A percentile compares a stretch with the other conserved stretches of the same genome.
Evolutionary conservation across 1,140 invertebrate species (phyloP).

Genomic region (Nylanderia fulva): DNA sequence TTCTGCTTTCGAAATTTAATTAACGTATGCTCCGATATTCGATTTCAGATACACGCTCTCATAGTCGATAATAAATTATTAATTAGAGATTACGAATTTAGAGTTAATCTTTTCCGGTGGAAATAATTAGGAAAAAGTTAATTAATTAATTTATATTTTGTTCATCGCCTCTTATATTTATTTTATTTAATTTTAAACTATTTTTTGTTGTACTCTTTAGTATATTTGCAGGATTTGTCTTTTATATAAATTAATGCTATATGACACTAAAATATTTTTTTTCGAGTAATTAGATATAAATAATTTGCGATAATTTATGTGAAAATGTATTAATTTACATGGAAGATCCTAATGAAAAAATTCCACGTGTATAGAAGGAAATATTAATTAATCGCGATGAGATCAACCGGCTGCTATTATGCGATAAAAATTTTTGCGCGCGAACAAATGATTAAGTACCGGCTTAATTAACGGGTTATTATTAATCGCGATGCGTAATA

Average conservation of each 20-base stretch:
- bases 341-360: too few relatives aligned
- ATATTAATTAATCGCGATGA: constrained; percentile 13
- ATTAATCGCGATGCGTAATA: not conserved
- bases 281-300: too few relatives aligned
- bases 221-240: too few relatives aligned
- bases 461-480: not conserved
- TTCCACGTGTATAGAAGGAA: not conserved
- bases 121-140: not conserved
- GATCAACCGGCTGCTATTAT: not conserved
- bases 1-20: not conserved
- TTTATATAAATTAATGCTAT: too few relatives aligned
- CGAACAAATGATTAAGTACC: not conserved
- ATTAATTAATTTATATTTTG: too few relatives aligned
- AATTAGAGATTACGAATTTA: not conserved
- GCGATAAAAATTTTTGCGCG: not conserved
- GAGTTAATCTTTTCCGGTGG: not conserved
- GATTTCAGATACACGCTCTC: not conserved
- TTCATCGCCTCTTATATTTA: too few relatives aligned
- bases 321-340: too few relatives aligned
- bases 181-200: too few relatives aligned
- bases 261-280: too few relatives aligned
- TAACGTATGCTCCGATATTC: not conserved
- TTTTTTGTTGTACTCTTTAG: too few relatives aligned
- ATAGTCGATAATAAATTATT: not conserved
- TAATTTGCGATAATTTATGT: too few relatives aligned